Evolutionary conservation across 2,797 vertebrate genomes (phyloP), one percentile per base, ranked within the genome.

Genomic region (Arnoldichthys spilopterus): DNA sequence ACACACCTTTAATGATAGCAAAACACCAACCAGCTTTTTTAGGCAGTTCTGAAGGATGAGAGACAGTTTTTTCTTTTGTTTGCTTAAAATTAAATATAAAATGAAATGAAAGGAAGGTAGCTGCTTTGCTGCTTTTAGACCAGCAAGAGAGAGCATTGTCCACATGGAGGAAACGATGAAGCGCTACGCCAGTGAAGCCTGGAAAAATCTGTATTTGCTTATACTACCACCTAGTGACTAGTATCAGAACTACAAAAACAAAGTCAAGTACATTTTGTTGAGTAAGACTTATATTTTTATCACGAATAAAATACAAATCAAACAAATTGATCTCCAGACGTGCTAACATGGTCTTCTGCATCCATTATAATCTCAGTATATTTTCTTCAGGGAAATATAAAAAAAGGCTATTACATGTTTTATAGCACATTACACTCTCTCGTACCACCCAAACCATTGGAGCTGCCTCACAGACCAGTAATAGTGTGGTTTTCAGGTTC

Each of bases 151-250:
- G 16, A 40, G n/a, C 6, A 47, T 20, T 45, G 58, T 9, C 4
- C 64, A 43, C 24, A 59, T 54, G 53, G 26, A 67, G 22, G 64
- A 74, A 37, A 76, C 37, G 1, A 1, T 13, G 22, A 53, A 18
- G 37, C 43, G 20, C n/a, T 63, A 20, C 43, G 43, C 32, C 20
- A 24, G 40, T 20, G 9, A 67, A 59, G 26, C 49, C 16, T 62
- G 28, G 59, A 16, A 16, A 62, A 20, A 18, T 16, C 54, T 67
- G 43, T 66, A 56, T 66, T 40, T 62, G 72, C 30, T 49, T 76
- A 73, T 81, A 76, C 74, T 83, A 81, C 78, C 84, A 81, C 69
- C 84, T 85, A 74, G 78, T 79, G 84, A 28, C 20, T 28, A 61
- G 58, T 43, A 77, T 9, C 28, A 74, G 63, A 77, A 73, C 73